These are phyloP conservation scores for Dynastes hyllus DNA, from an alignment of 2,888 invertebrate species.

Conservation along the genomic window DNA sequence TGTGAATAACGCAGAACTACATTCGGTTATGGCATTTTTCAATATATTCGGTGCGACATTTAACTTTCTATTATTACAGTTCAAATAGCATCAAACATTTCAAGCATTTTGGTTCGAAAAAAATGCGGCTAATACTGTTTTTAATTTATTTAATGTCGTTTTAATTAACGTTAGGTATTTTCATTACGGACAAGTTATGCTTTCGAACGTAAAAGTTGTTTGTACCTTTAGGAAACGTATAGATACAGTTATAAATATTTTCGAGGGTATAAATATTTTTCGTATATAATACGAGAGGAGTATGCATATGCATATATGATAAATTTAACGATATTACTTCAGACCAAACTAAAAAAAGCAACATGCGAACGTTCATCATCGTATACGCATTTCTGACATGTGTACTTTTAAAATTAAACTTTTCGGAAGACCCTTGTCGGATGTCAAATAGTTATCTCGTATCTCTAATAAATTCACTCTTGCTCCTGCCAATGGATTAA, in stretches of 20 bases:
- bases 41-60: conserved; percentile 3
- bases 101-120: conserved; percentile 7
- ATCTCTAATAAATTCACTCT: conserved; percentile 27
- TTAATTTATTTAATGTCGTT: conserved; percentile 36
- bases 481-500: conserved; percentile 14
- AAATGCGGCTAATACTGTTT: conserved; percentile 30
- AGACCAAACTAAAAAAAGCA: too few species aligned
- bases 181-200: conserved; percentile 17
- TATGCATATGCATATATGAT: neutral
- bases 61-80: conserved; percentile 26
- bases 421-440: conserved; percentile 1
- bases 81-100: conserved; percentile 8
- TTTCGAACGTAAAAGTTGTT: conserved; percentile 26
- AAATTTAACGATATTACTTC: neutral
- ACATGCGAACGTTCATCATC: too few species aligned
- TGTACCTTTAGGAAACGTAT: neutral
- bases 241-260: too few species aligned
- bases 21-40: conserved; percentile 8
- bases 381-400: too few species aligned
- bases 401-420: too few species aligned
- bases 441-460: conserved; percentile 19
- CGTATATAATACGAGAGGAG: neutral
- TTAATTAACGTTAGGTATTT: conserved; percentile 35
- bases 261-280: neutral
- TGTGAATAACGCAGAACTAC: conserved; percentile 5